These are phyloP conservation scores for Hypomesus transpacificus DNA, from an alignment of 2,113 vertebrate genomes.

Conservation along the genomic window DNA sequence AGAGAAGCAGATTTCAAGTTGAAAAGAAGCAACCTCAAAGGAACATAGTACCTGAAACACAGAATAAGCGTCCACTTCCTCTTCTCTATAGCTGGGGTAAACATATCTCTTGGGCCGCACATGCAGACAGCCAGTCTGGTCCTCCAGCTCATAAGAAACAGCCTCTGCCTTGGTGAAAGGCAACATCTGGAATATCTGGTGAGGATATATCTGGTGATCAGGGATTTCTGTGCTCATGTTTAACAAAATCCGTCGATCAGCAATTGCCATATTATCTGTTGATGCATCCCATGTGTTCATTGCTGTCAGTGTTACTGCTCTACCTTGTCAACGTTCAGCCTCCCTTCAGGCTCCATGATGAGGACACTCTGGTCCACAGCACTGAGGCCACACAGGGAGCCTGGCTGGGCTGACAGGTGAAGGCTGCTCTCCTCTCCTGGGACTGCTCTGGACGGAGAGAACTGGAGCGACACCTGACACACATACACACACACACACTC, in stretches of 20 bases:
- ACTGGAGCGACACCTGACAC: not conserved
- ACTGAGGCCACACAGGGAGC: constrained; percentile 80
- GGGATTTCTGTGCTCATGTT: no score
- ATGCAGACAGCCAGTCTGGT: constrained; percentile 35
- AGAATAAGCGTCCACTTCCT: constrained; percentile 5
- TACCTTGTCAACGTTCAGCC: constrained; percentile 63
- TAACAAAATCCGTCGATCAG: no score
- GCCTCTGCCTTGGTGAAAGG: constrained; percentile 17
- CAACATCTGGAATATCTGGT: constrained; percentile 62
- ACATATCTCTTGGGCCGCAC: constrained; percentile 52
- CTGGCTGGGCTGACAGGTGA: constrained; percentile 64
- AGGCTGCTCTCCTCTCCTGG: constrained; percentile 67
- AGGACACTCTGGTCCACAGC: constrained; percentile 80
- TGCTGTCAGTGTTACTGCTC: not conserved
- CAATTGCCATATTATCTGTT: not conserved
- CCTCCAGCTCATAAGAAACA: constrained; percentile 32
- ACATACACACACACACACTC: not conserved
- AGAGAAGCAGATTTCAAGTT: no score
- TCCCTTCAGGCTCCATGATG: constrained; percentile 71
- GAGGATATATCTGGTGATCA: not conserved
- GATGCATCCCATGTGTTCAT: not conserved
- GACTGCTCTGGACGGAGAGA: constrained; percentile 48
- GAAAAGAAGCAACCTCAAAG: no score
- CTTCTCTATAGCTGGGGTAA: rapidly evolving
- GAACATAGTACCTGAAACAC: constrained; percentile 55